Evolutionary conservation across 2,888 invertebrate species (phyloP).

Genomic region (Amblyteles armatorius): DNA sequence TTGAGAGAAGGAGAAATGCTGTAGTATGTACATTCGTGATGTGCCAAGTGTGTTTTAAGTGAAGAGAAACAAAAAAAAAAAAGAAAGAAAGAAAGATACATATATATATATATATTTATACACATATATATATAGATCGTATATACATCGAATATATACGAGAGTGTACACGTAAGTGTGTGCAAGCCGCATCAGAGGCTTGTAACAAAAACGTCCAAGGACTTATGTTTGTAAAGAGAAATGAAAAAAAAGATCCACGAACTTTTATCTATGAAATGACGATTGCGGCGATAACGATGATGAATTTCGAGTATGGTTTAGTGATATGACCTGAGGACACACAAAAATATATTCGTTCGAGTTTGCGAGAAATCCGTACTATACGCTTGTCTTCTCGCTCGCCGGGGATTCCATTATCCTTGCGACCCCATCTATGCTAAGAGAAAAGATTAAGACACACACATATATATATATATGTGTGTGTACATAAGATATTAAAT

Average conservation of each 20-base stretch:
- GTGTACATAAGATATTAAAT: constrained; percentile 2
- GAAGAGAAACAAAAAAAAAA: constrained; percentile 70
- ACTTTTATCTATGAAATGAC: constrained; percentile 60
- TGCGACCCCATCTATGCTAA: constrained; percentile 33
- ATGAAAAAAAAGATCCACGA: constrained; percentile 57
- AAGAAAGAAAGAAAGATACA: constrained; percentile 46
- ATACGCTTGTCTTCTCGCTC: constrained; percentile 11
- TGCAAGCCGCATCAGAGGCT: constrained; percentile 77
- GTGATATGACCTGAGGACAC: constrained; percentile 1
- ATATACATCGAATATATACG: constrained; percentile 75
- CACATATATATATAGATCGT: constrained; percentile 46
- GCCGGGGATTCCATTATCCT: constrained; percentile 13
- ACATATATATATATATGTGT: not conserved
- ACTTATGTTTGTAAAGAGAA: constrained; percentile 71
- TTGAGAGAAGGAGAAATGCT: constrained; percentile 43
- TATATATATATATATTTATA: constrained; percentile 42
- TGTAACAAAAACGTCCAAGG: constrained; percentile 70
- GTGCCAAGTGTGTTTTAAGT: constrained; percentile 80
- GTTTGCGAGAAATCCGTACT: constrained; percentile 8
- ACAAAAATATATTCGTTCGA: constrained; percentile 18
- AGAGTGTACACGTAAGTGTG: constrained; percentile 82
- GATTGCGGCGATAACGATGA: constrained; percentile 10
- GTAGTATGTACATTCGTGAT: constrained; percentile 74
- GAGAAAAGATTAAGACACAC: constrained; percentile 13
- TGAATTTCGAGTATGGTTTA: constrained; percentile 20